These are phyloP conservation scores for Chloebia gouldiae DNA, from an alignment of 2,113 vertebrate species.

Conservation along the genomic window DNA sequence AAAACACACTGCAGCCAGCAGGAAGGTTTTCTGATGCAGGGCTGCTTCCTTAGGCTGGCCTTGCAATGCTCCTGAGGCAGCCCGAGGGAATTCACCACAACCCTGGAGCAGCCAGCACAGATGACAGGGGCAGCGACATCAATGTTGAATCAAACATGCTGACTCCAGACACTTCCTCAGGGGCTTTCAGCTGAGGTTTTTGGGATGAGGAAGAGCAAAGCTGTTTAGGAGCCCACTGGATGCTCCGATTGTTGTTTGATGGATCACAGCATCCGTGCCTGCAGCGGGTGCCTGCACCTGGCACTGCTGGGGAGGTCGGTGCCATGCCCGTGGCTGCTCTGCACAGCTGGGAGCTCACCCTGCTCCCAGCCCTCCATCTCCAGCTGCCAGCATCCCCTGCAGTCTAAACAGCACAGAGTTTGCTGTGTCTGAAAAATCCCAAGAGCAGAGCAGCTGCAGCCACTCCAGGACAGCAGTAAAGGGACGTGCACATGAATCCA, in stretches of 20 bases:
- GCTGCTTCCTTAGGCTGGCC: background rate
- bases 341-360: fast-evolving
- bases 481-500: background rate
- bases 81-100: background rate
- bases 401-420: background rate
- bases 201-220: background rate
- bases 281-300: fast-evolving
- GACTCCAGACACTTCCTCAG: background rate
- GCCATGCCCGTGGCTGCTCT: fast-evolving
- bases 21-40: background rate
- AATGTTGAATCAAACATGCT: background rate
- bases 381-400: background rate
- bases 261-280: fast-evolving
- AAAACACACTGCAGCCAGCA: background rate
- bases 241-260: background rate
- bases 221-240: background rate
- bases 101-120: background rate
- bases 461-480: background rate
- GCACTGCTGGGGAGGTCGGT: background rate
- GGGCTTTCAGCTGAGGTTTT: background rate
- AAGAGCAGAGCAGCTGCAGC: background rate
- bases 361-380: background rate
- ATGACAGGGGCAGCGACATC: fast-evolving
- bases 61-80: background rate
- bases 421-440: constrained; percentile 19